A percentile compares a stretch with the other conserved stretches of the same genome.
Conservation (phyloP, 2,797 vertebrate genomes). For the Tragelaphus oryx region DNA sequence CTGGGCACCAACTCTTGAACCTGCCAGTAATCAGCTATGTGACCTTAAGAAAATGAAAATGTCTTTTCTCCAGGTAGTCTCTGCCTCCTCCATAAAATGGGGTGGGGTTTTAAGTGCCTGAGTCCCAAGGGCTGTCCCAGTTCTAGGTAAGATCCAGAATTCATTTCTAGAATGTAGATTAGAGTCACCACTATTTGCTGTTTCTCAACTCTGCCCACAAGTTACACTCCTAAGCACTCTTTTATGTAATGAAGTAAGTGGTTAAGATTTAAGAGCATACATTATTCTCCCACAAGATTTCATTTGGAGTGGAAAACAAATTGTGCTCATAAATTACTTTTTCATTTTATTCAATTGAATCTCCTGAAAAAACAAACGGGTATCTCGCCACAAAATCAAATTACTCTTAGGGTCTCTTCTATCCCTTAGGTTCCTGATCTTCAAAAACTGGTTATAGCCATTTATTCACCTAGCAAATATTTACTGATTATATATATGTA, state of each 20-base stretch:
- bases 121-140: not conserved
- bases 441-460: not conserved
- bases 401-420: not conserved
- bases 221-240: not conserved
- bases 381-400: not conserved
- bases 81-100: not conserved
- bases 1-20: not conserved
- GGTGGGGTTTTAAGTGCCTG: not conserved
- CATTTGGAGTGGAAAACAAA: conserved; percentile 45
- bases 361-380: not conserved
- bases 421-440: not conserved
- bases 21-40: not conserved
- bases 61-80: not conserved
- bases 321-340: not conserved
- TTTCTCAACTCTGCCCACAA: not conserved
- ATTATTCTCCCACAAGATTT: not conserved
- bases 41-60: not conserved
- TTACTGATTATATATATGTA: not conserved
- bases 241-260: not conserved
- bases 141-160: not conserved
- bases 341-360: not conserved
- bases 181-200: not conserved
- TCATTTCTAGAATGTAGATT: not conserved
- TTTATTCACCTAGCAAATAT: not conserved
- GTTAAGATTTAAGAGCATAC: not conserved